A percentile compares a stretch with the other conserved stretches of the same genome.
Evolutionary conservation across 1,140 invertebrate genomes (phyloP).

Genomic region (Aethina tumida): DNA sequence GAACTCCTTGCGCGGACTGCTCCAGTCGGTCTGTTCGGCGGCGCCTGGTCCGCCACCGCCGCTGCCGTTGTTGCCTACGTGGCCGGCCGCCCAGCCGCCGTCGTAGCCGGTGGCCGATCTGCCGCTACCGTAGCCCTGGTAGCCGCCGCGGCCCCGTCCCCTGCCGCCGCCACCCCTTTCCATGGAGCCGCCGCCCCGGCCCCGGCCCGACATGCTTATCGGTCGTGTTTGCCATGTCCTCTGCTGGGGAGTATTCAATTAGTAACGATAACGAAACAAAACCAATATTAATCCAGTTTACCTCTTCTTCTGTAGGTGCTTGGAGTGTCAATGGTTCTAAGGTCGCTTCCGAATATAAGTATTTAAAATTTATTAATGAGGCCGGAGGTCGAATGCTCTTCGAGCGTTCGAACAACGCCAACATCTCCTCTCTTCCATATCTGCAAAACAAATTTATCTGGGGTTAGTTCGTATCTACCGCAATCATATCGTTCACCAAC

Average conservation of each 20-base stretch:
- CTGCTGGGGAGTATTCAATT: constrained; percentile 7
- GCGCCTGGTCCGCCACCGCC: constrained; percentile 38
- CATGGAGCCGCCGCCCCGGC: constrained; percentile 38
- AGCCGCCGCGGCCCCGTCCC: constrained; percentile 45
- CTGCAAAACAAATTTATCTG: constrained; percentile 26
- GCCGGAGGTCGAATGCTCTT: constrained; percentile 56
- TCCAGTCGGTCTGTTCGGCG: constrained; percentile 52
- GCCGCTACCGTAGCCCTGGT: constrained; percentile 46
- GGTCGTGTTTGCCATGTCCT: constrained; percentile 24
- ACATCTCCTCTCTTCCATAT: constrained; percentile 83
- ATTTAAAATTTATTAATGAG: constrained; percentile 50
- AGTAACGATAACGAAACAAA: constrained; percentile 4
- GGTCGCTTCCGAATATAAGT: constrained; percentile 62
- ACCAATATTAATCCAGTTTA: constrained; percentile 12
- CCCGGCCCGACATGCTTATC: constrained; percentile 26
- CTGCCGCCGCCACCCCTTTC: constrained; percentile 34
- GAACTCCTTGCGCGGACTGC: constrained; percentile 52
- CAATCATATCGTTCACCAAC: no score
- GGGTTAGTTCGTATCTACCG: no score
- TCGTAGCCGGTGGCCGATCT: constrained; percentile 45
- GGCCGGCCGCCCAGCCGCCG: constrained; percentile 35
- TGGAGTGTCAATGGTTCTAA: constrained; percentile 67
- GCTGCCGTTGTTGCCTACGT: no score
- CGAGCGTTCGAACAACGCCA: constrained; percentile 64
- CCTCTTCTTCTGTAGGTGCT: constrained; percentile 70